Evolutionary conservation across 2,797 vertebrate genomes (phyloP).

Genomic region (Pteronotus mesoamericanus): DNA sequence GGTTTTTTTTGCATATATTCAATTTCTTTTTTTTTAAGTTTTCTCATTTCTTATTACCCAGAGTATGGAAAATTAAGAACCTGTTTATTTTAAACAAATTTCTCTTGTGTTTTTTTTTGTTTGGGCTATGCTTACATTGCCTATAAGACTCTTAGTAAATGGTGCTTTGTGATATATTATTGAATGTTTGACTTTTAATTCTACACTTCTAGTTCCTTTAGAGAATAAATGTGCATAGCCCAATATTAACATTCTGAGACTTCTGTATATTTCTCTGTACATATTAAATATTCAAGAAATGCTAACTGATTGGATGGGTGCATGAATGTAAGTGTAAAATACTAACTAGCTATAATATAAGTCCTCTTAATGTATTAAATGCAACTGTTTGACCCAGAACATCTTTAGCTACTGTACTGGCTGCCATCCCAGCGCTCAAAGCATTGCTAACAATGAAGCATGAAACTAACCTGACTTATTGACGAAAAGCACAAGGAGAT

Average conservation of each 20-base stretch:
- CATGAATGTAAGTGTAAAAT: background rate
- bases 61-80: background rate
- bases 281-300: background rate
- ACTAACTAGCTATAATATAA: background rate
- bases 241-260: background rate
- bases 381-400: background rate
- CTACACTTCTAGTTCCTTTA: background rate
- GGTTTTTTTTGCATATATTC: background rate
- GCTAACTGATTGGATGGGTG: background rate
- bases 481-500: background rate
- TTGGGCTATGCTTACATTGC: background rate
- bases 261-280: background rate
- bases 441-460: background rate
- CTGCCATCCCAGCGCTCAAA: background rate
- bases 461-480: background rate
- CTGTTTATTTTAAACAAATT: background rate
- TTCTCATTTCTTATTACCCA: constrained; percentile 1
- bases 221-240: background rate
- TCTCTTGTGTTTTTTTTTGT: background rate
- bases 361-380: background rate
- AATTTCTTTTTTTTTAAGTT: background rate
- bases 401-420: background rate
- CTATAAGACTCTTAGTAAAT: background rate
- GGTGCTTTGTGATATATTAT: background rate
- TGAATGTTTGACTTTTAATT: background rate